phyloP scores from a whole-genome alignment of 1,140 invertebrate genomes.

The Listronotus bonariensis region DNA sequence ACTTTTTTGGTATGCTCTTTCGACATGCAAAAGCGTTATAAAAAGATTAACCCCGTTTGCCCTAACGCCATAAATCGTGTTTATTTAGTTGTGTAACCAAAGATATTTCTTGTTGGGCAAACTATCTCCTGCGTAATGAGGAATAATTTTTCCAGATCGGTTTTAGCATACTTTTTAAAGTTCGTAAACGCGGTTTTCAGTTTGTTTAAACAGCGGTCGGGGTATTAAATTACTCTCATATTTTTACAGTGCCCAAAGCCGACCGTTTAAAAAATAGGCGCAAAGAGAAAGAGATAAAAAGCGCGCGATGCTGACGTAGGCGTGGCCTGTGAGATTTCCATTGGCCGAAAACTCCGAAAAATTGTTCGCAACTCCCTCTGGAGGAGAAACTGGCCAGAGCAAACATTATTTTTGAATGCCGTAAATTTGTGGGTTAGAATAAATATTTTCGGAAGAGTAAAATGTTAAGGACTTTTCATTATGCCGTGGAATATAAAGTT shows the following conservation, averaged over 20 bases:
- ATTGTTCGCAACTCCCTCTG: slow-evolving; percentile 50
- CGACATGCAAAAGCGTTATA: background rate
- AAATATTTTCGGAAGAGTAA: slow-evolving; percentile 58
- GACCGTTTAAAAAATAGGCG: slow-evolving; percentile 50
- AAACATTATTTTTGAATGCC: slow-evolving; percentile 58
- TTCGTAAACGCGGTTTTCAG: slow-evolving; percentile 50
- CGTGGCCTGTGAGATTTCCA: slow-evolving; percentile 52
- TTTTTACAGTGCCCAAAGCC: slow-evolving; percentile 53
- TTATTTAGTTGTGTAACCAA: slow-evolving; percentile 21
- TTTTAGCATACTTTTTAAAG: slow-evolving; percentile 42
- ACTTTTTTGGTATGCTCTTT: background rate
- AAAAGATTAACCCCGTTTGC: background rate
- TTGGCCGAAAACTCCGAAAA: slow-evolving; percentile 56
- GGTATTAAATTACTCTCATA: slow-evolving; percentile 55
- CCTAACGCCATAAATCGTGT: slow-evolving; percentile 2
- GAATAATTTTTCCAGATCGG: slow-evolving; percentile 46
- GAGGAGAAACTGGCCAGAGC: slow-evolving; percentile 48
- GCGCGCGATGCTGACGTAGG: slow-evolving; percentile 42
- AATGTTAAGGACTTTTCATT: slow-evolving; percentile 58
- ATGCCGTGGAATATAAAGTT: slow-evolving; percentile 54
- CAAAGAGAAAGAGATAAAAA: slow-evolving; percentile 47
- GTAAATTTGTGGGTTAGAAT: slow-evolving; percentile 57
- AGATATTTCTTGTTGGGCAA: slow-evolving; percentile 41
- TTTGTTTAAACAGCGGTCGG: slow-evolving; percentile 55
- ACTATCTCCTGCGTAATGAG: slow-evolving; percentile 42